These are phyloP conservation scores for Lepisosteus osseus DNA, from an alignment of 2,113 vertebrate species.

Conservation along the genomic window DNA sequence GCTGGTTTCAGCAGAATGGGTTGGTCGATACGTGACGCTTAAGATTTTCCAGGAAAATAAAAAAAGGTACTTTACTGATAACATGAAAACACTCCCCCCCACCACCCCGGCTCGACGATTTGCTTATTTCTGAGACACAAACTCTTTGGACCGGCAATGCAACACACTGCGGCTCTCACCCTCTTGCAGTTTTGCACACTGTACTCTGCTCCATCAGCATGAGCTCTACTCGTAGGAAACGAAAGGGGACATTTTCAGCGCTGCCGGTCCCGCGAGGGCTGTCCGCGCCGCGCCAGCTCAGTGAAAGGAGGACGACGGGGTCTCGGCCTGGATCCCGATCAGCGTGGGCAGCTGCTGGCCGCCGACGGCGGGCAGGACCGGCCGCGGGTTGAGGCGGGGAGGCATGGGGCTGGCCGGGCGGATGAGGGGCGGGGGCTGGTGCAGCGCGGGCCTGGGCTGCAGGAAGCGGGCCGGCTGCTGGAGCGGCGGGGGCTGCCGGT, in stretches of 20 bases:
- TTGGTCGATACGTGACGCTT: not conserved
- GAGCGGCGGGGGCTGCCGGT: conserved; percentile 90
- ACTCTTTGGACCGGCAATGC: not conserved
- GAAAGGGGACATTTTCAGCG: not conserved
- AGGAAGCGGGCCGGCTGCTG: conserved; percentile 92
- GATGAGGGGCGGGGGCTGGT: conserved; percentile 91
- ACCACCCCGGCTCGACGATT: too few species aligned
- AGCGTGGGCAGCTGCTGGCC: conserved; percentile 75
- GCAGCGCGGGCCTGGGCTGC: conserved; percentile 82
- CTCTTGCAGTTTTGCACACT: not conserved
- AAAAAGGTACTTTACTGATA: too few species aligned
- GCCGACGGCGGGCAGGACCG: conserved; percentile 61
- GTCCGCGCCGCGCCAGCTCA: conserved; percentile 36
- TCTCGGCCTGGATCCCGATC: conserved; percentile 80
- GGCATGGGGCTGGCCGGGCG: conserved; percentile 89
- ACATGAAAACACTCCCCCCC: too few species aligned
- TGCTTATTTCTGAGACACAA: not conserved
- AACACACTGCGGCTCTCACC: not conserved
- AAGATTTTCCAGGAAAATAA: too few species aligned
- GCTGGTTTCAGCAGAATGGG: conserved; percentile 2
- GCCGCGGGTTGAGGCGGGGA: conserved; percentile 90
- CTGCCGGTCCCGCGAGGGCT: too few species aligned
- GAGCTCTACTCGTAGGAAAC: not conserved
- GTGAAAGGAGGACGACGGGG: conserved; percentile 77
- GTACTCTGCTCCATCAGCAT: not conserved